Conservation (phyloP, 2,113 vertebrate genomes). For the Terrapene triunguis region DNA sequence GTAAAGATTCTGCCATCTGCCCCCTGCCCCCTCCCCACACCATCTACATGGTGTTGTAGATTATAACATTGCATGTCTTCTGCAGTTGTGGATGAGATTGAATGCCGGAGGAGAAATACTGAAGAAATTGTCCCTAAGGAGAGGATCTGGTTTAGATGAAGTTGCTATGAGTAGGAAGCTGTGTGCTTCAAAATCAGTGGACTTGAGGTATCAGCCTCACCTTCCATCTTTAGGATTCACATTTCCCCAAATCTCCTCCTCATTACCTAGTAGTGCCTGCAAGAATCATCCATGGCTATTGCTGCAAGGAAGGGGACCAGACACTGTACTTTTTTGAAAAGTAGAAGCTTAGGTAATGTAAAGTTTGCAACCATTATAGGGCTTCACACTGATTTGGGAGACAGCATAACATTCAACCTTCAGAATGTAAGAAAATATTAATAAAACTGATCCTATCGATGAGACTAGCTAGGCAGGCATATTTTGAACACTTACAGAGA, state of each 20-base stretch:
- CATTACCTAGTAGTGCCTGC: neutral
- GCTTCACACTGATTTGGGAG: neutral
- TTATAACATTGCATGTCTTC: neutral
- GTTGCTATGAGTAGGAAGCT: neutral
- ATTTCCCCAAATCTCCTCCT: neutral
- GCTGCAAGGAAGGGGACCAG: neutral
- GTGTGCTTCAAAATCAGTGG: neutral
- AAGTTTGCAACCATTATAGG: neutral
- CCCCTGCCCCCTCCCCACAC: neutral
- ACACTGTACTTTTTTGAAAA: neutral
- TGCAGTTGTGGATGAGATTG: neutral
- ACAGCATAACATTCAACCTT: neutral
- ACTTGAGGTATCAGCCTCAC: neutral
- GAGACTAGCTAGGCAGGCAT: neutral
- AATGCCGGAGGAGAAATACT: neutral
- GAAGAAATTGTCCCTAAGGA: neutral
- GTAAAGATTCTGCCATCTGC: neutral
- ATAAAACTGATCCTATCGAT: neutral
- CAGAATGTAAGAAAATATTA: neutral
- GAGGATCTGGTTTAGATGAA: neutral
- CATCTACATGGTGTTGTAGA: neutral
- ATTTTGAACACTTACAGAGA: neutral
- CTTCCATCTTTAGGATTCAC: accelerated
- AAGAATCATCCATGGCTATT: accelerated
- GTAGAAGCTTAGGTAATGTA: neutral